phyloP scores from a whole-genome alignment of 2,797 vertebrate genomes.

The Eptatretus atami region DNA sequence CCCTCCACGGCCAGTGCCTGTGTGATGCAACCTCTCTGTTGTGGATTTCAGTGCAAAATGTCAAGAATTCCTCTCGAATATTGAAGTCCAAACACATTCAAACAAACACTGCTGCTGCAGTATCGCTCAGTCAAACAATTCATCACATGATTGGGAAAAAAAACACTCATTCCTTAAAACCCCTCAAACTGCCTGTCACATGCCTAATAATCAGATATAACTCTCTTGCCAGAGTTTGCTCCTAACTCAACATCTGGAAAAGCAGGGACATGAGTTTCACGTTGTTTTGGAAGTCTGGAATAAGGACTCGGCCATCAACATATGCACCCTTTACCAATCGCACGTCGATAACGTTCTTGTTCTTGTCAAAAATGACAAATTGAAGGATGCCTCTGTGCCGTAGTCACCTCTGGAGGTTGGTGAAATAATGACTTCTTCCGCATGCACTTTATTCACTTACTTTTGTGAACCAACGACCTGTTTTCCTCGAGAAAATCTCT shows the following conservation, averaged over 20 bases:
- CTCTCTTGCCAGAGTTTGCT: conserved; percentile 6
- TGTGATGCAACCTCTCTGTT: conserved; percentile 1
- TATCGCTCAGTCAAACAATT: conserved; percentile 6
- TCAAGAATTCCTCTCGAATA: conserved; percentile 7
- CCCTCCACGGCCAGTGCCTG: no score
- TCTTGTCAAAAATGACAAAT: no score
- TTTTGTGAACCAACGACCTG: no score
- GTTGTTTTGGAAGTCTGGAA: not conserved
- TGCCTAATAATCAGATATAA: conserved; percentile 1
- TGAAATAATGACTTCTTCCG: no score
- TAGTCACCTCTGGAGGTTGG: no score
- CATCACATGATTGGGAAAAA: conserved; percentile 7
- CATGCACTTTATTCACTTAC: no score
- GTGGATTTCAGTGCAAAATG: conserved; percentile 3
- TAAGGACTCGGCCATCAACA: no score
- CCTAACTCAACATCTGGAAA: conserved; percentile 3
- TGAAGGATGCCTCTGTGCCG: no score
- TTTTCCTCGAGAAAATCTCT: no score
- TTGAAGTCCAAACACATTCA: conserved; percentile 7
- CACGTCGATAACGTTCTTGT: no score
- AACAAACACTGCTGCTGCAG: conserved; percentile 6
- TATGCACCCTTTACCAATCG: no score
- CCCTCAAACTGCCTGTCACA: conserved; percentile 1
- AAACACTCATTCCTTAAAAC: conserved; percentile 8
- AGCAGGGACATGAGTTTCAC: conserved; percentile 5